These are phyloP conservation scores for Mesitornis unicolor DNA, from an alignment of 2,113 vertebrate species.

Conservation along the genomic window DNA sequence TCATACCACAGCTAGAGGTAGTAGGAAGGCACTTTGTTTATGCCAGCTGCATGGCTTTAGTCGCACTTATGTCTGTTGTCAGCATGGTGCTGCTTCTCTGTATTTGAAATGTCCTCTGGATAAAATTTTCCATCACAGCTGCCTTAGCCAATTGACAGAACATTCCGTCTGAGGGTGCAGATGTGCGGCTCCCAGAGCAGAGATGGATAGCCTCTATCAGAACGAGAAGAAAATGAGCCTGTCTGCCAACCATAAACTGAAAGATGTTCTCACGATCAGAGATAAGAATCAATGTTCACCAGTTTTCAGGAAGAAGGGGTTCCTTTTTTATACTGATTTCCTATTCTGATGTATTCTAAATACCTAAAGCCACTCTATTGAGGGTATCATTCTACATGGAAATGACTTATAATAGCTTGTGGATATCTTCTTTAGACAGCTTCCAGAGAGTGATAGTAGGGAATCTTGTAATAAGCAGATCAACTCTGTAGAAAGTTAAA, in stretches of 20 bases:
- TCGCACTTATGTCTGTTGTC: not conserved
- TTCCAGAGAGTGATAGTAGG: not conserved
- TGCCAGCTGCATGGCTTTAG: not conserved
- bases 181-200: constrained; percentile 12
- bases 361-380: not conserved
- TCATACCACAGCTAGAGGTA: not conserved
- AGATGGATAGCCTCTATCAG: constrained; percentile 16
- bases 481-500: not conserved
- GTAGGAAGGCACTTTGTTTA: not conserved
- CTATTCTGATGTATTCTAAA: not conserved
- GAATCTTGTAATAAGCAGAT: not conserved
- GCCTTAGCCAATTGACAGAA: constrained; percentile 32
- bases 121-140: constrained; percentile 50
- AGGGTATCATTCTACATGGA: not conserved
- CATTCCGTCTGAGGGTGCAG: constrained; percentile 27
- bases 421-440: not conserved
- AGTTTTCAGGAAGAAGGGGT: not conserved
- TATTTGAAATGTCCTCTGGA: constrained; percentile 42
- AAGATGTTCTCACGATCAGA: not conserved
- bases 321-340: not conserved
- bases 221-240: not conserved
- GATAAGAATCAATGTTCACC: not conserved
- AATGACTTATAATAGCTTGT: not conserved
- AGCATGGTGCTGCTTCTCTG: constrained; percentile 3
- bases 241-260: not conserved